A percentile compares a stretch with the other conserved stretches of the same genome.
These are phyloP conservation scores for Stenichneumon culpator DNA, from an alignment of 2,888 invertebrate genomes.

Conservation along the genomic window DNA sequence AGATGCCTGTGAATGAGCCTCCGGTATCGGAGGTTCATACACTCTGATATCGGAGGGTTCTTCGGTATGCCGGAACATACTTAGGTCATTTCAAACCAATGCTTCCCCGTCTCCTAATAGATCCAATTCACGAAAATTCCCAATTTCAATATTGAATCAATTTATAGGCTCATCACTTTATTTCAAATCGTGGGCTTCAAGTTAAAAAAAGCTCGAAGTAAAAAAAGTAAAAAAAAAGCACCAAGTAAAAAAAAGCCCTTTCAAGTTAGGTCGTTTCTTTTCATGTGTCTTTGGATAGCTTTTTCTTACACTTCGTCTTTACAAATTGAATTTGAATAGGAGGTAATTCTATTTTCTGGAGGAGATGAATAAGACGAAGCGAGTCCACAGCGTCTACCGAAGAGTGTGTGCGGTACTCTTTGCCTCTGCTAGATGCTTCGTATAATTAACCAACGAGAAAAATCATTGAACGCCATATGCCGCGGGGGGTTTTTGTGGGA, in stretches of 20 bases:
- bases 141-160: not conserved
- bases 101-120: not conserved
- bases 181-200: not conserved
- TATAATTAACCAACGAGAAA: constrained; percentile 81
- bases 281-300: not conserved
- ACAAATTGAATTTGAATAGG: not conserved
- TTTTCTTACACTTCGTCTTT: not conserved
- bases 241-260: not conserved
- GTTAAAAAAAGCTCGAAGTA: not conserved
- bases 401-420: constrained; percentile 70
- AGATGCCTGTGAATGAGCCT: constrained; percentile 67
- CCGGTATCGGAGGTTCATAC: constrained; percentile 2
- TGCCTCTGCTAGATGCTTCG: constrained; percentile 75
- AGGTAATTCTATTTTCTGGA: constrained; percentile 2
- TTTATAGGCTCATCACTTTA: not conserved
- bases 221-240: too few species aligned
- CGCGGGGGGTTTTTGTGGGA: constrained; percentile 71
- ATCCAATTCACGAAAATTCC: not conserved
- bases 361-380: constrained; percentile 15
- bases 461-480: constrained; percentile 83
- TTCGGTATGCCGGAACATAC: constrained; percentile 23
- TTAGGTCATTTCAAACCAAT: not conserved
- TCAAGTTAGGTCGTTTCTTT: not conserved
- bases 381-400: constrained; percentile 25
- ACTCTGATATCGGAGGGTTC: not conserved